phyloP scores from a whole-genome alignment of 1,140 invertebrate genomes.

The Armadillidium nasatum region DNA sequence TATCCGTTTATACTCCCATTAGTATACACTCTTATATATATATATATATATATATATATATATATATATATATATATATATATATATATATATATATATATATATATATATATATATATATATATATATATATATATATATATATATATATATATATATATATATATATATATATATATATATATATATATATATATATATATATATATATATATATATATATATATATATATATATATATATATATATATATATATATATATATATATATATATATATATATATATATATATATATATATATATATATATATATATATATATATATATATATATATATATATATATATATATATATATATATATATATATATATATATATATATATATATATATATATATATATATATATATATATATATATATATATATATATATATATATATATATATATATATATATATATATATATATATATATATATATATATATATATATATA shows the following conservation, averaged over 20 bases:
- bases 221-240: neutral
- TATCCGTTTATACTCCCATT: no score
- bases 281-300: constrained; percentile 12
- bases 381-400: constrained; percentile 23
- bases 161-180: neutral
- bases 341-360: constrained; percentile 7
- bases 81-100: no score
- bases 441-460: constrained; percentile 16
- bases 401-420: constrained; percentile 23
- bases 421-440: constrained; percentile 23
- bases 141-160: no score
- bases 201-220: neutral
- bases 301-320: constrained; percentile 7
- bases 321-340: constrained; percentile 15
- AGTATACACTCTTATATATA: no score
- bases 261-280: constrained; percentile 15
- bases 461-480: constrained; percentile 22
- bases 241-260: constrained; percentile 5
- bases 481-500: neutral
- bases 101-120: no score
- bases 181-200: constrained; percentile 3
- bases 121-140: no score
- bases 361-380: constrained; percentile 24
- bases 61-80: no score
- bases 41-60: no score